These are phyloP conservation scores for Cottoperca gobio DNA, from an alignment of 2,797 vertebrate species.

Conservation along the genomic window DNA sequence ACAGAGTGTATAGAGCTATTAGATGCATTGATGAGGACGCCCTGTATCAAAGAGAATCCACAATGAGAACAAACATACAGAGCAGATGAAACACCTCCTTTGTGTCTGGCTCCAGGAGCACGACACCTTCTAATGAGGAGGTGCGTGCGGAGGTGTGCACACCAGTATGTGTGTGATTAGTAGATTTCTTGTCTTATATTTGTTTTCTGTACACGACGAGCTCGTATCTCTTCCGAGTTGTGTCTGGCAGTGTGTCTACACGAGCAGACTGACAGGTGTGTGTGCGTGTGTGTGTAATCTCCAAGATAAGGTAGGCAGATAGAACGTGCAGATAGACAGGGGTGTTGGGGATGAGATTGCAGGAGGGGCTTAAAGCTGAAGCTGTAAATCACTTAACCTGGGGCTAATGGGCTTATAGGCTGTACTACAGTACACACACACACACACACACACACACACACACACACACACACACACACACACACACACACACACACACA, in stretches of 20 bases:
- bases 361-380: conserved; percentile 74
- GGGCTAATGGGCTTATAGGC: conserved; percentile 81
- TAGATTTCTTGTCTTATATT: conserved; percentile 43
- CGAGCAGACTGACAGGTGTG: conserved; percentile 64
- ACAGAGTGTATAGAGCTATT: conserved; percentile 58
- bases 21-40: conserved; percentile 66
- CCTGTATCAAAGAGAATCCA: conserved; percentile 71
- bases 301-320: conserved; percentile 76
- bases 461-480: conserved; percentile 50
- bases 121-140: conserved; percentile 61
- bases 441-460: conserved; percentile 61
- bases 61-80: conserved; percentile 76
- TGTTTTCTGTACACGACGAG: conserved; percentile 23
- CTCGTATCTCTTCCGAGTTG: conserved; percentile 24
- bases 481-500: conserved; percentile 58
- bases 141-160: conserved; percentile 26
- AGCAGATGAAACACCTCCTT: conserved; percentile 74
- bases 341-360: conserved; percentile 75
- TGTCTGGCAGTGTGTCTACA: conserved; percentile 47
- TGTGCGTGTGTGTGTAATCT: conserved; percentile 63
- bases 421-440: conserved; percentile 62
- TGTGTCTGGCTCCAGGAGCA: conserved; percentile 63
- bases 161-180: conserved; percentile 31
- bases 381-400: conserved; percentile 85
- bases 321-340: conserved; percentile 72